Evolutionary conservation across 2,888 invertebrate species (phyloP).

Genomic region (Lissocephala sabroskyi): DNA sequence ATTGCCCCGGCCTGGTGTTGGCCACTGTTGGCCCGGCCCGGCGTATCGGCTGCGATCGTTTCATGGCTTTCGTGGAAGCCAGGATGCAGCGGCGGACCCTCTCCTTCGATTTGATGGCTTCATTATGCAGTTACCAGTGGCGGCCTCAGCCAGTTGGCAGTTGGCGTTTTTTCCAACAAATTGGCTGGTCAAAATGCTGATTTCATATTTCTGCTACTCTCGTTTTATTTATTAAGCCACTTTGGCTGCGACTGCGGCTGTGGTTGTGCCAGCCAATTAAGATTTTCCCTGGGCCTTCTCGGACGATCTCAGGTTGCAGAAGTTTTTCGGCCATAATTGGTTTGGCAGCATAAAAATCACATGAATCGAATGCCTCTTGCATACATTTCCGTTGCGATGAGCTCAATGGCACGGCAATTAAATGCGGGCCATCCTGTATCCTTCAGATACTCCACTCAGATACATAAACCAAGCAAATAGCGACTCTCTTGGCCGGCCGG

Average conservation of each 20-base stretch:
- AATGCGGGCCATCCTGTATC: slow-evolving; percentile 38
- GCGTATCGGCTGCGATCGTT: slow-evolving; percentile 1
- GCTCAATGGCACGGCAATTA: slow-evolving; percentile 44
- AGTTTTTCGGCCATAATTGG: slow-evolving; percentile 43
- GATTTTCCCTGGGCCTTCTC: slow-evolving; percentile 21
- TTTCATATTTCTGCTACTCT: slow-evolving; percentile 48
- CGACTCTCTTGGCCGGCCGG: too few species aligned
- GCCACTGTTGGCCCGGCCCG: slow-evolving; percentile 6
- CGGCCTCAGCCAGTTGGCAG: slow-evolving; percentile 14
- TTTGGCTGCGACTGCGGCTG: background rate
- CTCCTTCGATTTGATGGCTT: slow-evolving; percentile 47
- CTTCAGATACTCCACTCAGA: slow-evolving; percentile 20
- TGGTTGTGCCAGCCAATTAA: slow-evolving; percentile 45
- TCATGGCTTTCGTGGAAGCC: slow-evolving; percentile 7
- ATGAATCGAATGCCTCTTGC: slow-evolving; percentile 40
- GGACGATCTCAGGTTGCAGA: slow-evolving; percentile 21
- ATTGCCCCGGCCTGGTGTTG: slow-evolving; percentile 16
- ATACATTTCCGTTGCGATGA: slow-evolving; percentile 35
- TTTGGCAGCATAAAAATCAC: slow-evolving; percentile 60
- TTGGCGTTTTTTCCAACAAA: slow-evolving; percentile 57
- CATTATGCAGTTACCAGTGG: slow-evolving; percentile 51
- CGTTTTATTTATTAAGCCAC: slow-evolving; percentile 14
- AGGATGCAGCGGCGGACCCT: slow-evolving; percentile 1
- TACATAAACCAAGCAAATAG: too few species aligned
- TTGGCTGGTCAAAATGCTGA: slow-evolving; percentile 56